Percentiles rank a stretch among this genome's conserved stretches.
phyloP scores from a whole-genome alignment of 1,140 invertebrate species.

The Dysdera silvatica region DNA sequence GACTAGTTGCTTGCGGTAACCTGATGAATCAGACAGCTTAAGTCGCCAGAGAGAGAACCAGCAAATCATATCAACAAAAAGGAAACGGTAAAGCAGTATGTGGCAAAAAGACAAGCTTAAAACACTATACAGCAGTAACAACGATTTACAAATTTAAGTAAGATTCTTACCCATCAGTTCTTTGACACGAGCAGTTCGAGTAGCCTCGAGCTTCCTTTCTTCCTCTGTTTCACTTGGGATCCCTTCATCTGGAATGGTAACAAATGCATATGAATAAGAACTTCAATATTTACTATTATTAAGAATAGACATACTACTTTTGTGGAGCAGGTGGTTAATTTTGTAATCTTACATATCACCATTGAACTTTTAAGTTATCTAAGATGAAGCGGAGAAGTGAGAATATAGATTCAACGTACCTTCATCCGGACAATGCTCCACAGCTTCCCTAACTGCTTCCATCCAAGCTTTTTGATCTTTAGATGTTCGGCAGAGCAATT shows the following conservation, averaged over 20 bases:
- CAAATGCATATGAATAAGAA: too few species aligned
- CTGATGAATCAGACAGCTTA: too few species aligned
- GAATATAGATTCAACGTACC: too few species aligned
- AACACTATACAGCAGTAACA: background rate
- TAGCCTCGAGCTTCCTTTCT: slow-evolving; percentile 36
- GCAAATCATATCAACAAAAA: background rate
- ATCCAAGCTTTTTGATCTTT: slow-evolving; percentile 86
- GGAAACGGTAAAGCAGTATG: background rate
- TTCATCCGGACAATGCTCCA: slow-evolving; percentile 49
- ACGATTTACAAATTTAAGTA: background rate
- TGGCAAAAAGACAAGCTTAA: background rate
- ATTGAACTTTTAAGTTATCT: too few species aligned
- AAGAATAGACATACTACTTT: too few species aligned
- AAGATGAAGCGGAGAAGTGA: too few species aligned
- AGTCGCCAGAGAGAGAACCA: too few species aligned
- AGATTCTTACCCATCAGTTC: slow-evolving; percentile 40
- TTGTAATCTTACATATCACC: too few species aligned
- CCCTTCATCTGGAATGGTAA: slow-evolving; percentile 18
- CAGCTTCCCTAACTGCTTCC: slow-evolving; percentile 61
- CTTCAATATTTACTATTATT: too few species aligned
- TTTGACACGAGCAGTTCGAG: slow-evolving; percentile 53
- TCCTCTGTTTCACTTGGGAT: slow-evolving; percentile 32
- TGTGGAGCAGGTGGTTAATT: too few species aligned
- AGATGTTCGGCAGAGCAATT: slow-evolving; percentile 77
- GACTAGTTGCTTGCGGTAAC: too few species aligned